Conservation (phyloP, 2,113 vertebrate species). For the Lamprotornis superbus region DNA sequence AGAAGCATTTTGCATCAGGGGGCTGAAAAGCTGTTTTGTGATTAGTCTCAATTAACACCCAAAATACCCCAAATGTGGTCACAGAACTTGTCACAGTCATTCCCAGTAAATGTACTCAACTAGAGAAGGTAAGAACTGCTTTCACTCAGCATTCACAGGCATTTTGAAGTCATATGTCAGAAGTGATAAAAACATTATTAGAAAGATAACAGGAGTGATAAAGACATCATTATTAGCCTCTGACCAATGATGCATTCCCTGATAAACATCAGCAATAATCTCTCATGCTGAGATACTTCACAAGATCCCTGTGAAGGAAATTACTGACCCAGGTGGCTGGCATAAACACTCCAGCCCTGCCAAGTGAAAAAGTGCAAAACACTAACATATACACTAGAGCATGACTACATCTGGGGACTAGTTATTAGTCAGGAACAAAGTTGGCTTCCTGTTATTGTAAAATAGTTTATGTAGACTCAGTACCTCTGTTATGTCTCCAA, state of each 20-base stretch:
- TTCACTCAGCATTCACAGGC: not conserved
- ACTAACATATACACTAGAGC: not conserved
- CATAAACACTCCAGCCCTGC: not conserved
- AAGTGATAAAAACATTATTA: constrained; percentile 36
- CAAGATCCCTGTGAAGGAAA: constrained; percentile 23
- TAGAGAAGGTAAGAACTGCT: not conserved
- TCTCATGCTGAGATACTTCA: not conserved
- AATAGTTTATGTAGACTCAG: constrained; percentile 42
- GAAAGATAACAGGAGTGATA: constrained; percentile 36
- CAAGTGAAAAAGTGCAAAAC: constrained; percentile 31
- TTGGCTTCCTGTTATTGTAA: constrained; percentile 63
- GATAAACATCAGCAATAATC: constrained; percentile 66
- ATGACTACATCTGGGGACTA: constrained; percentile 33
- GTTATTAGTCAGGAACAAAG: constrained; percentile 64
- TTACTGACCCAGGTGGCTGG: constrained; percentile 20
- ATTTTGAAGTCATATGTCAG: constrained; percentile 10
- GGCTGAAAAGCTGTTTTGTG: not conserved
- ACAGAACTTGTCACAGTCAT: not conserved
- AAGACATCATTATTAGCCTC: constrained; percentile 28
- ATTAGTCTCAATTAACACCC: not conserved
- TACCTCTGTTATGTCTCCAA: constrained; percentile 92
- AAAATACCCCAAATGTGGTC: not conserved
- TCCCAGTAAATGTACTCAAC: not conserved
- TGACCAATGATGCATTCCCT: not conserved
- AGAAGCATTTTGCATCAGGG: not conserved